phyloP scores from a whole-genome alignment of 1,140 invertebrate genomes.

The Aphelenchoides besseyi region DNA sequence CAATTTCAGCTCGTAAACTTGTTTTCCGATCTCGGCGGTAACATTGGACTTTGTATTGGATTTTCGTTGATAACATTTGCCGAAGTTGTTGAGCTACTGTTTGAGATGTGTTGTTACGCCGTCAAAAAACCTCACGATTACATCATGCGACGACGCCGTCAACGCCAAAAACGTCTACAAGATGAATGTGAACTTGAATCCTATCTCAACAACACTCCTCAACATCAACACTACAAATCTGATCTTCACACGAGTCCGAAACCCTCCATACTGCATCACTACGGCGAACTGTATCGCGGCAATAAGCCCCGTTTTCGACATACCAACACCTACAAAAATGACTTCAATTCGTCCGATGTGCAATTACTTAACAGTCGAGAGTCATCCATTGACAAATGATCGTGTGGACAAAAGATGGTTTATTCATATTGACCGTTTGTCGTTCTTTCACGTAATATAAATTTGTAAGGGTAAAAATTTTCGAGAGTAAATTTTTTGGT shows the following conservation, averaged over 20 bases:
- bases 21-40: slow-evolving; percentile 62
- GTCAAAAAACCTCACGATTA: slow-evolving; percentile 16
- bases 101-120: slow-evolving; percentile 36
- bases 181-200: slow-evolving; percentile 8
- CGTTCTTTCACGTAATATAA: neutral
- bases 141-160: neutral
- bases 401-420: neutral
- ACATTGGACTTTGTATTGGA: slow-evolving; percentile 62
- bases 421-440: neutral
- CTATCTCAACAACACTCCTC: neutral
- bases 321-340: neutral
- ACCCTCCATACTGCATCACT: slow-evolving; percentile 13
- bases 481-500: neutral
- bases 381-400: neutral
- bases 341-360: neutral
- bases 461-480: neutral
- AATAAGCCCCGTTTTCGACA: slow-evolving; percentile 1
- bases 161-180: slow-evolving; percentile 3
- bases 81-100: slow-evolving; percentile 55
- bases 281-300: slow-evolving; percentile 3
- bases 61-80: slow-evolving; percentile 62
- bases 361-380: neutral
- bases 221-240: neutral
- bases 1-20: slow-evolving; percentile 59
- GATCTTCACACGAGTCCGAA: neutral